Evolutionary conservation across 2,797 vertebrate genomes (phyloP).

Genomic region (Borostomias antarcticus): DNA sequence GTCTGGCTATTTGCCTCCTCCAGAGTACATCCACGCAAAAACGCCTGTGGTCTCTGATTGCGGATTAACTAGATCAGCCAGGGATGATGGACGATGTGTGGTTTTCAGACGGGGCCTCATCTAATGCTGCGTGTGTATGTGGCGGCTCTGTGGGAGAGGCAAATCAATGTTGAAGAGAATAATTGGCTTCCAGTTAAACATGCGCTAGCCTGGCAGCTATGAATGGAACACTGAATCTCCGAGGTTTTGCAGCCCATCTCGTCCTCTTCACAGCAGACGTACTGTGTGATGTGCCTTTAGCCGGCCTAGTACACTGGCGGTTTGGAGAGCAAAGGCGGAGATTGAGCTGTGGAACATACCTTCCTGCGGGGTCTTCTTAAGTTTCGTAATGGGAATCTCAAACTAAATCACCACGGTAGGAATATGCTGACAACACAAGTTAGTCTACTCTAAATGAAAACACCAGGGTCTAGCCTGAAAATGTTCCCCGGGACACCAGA

Average conservation of each 20-base stretch:
- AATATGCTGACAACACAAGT: conserved; percentile 56
- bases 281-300: neutral
- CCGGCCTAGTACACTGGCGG: conserved; percentile 49
- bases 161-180: conserved; percentile 64
- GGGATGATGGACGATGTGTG: conserved; percentile 69
- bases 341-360: conserved; percentile 66
- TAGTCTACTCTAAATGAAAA: conserved; percentile 57
- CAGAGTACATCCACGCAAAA: conserved; percentile 59
- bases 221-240: conserved; percentile 57
- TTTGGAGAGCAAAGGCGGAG: conserved; percentile 61
- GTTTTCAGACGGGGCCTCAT: conserved; percentile 55
- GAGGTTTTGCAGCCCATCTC: conserved; percentile 54
- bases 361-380: conserved; percentile 54
- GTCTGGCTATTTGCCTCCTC: conserved; percentile 50
- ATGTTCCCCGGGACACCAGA: conserved; percentile 39
- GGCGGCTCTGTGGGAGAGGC: conserved; percentile 59
- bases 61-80: conserved; percentile 60
- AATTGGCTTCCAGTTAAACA: conserved; percentile 66
- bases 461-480: conserved; percentile 46
- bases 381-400: conserved; percentile 67
- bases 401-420: conserved; percentile 49
- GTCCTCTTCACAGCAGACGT: conserved; percentile 46
- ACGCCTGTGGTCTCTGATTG: conserved; percentile 64
- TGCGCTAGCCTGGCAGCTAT: conserved; percentile 51
- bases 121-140: conserved; percentile 36